These are phyloP conservation scores for Gallinago paraguaiae DNA, from an alignment of 2,113 vertebrate species.

Conservation along the genomic window DNA sequence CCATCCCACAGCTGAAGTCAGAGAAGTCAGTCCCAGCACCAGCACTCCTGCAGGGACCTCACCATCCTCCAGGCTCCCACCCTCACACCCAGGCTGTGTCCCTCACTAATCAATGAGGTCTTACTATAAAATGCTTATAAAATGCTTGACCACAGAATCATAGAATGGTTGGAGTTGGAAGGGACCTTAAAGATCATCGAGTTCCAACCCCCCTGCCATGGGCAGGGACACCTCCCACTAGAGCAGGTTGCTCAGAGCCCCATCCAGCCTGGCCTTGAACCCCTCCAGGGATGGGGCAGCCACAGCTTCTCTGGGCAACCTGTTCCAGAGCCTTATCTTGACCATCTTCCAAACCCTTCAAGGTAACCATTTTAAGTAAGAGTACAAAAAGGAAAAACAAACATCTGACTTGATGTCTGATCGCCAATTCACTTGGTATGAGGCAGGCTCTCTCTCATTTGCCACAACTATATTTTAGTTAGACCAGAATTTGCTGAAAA, in stretches of 20 bases:
- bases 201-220: neutral
- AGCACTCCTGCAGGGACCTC: neutral
- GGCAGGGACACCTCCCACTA: neutral
- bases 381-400: neutral
- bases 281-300: neutral
- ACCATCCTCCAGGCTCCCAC: rapidly evolving
- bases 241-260: neutral
- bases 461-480: neutral
- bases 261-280: neutral
- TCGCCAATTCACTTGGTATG: neutral
- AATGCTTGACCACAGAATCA: neutral
- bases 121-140: neutral
- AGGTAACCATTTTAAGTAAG: neutral
- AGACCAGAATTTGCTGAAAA: neutral
- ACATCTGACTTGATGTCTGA: neutral
- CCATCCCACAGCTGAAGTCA: neutral
- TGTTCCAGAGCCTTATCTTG: neutral
- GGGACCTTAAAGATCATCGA: neutral
- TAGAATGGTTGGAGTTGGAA: neutral
- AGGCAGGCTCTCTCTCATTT: neutral
- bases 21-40: neutral
- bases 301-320: neutral
- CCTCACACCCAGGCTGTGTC: neutral
- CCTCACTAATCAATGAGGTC: rapidly evolving
- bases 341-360: neutral